Base-by-base conservation (phyloP, 2,888 invertebrate species). In the Meteorus colon region DNA sequence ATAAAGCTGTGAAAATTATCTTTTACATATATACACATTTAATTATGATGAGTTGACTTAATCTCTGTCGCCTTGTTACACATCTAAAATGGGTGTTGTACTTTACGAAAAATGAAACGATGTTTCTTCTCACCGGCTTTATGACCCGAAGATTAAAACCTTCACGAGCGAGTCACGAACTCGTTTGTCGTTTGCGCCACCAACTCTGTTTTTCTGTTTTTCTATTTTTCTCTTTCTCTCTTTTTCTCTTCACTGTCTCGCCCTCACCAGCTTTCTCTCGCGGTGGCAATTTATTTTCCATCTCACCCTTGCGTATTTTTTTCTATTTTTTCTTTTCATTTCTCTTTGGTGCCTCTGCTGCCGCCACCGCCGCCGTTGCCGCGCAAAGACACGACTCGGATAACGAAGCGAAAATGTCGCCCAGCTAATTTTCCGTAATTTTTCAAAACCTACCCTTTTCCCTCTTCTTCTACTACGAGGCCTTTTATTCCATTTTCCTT, bases 351-450 rank as follows among this genome's bases (percentile, higher is more conserved):
- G 27, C 55, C n/a, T 67, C 34, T 45, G 31, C 62, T 19, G 70
- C 34, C 55, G 31, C 55, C 55, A 37, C 63, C 74, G 59, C 75
- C 74, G 73, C 67, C 74, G 71, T 31, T 69, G 75, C 72, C 72
- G 62, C 4, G 59, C 41, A 59, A 62, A 55, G 12, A 71, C 29
- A 66, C 75, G 75, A 74, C 70, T 75, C 67, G 75, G 82, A 81
- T 82, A 86, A 86, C 84, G 85, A 87, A 87, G 84, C 83, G 84
- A 81, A 80, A 82, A 85, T 80, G 83, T 84, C 84, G 80, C 82
- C 72, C 82, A 80, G 84, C 87, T 88, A 88, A 88, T 88, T 88
- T 87, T 84, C 82, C 77, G 84, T 86, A 86, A 88, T 88, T 88
- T 86, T 80, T 87, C 84, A 86, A 85, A 76, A 77, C 66, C 60